Percentiles rank a stretch among this genome's conserved stretches.
These are phyloP conservation scores for Coleophora flavipennella DNA, from an alignment of 2,888 invertebrate genomes.

Conservation along the genomic window DNA sequence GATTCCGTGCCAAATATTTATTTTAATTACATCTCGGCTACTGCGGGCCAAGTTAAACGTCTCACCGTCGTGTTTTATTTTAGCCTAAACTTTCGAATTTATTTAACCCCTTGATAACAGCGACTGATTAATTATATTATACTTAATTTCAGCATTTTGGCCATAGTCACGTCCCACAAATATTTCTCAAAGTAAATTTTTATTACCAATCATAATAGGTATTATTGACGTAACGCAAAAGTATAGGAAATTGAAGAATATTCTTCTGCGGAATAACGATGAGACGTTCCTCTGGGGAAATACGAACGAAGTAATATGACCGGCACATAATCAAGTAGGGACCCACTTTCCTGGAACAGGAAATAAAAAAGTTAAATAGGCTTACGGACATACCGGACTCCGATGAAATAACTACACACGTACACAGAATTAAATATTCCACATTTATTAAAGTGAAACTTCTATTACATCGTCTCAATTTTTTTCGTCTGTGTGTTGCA, in stretches of 20 bases:
- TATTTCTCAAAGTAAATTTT: too few relatives aligned
- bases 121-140: too few relatives aligned
- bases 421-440: too few relatives aligned
- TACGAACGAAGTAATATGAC: conserved; percentile 34
- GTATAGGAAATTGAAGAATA: not conserved
- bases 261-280: conserved; percentile 29
- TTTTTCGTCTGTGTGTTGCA: too few relatives aligned
- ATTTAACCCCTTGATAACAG: too few relatives aligned
- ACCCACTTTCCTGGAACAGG: conserved; percentile 27
- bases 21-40: conserved; percentile 65
- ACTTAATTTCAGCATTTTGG: too few relatives aligned
- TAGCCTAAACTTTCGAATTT: not conserved
- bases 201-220: too few relatives aligned
- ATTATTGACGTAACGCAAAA: not conserved
- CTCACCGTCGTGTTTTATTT: conserved; percentile 15
- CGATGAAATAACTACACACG: too few relatives aligned
- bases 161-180: too few relatives aligned
- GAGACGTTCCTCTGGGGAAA: conserved; percentile 35
- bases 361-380: conserved; percentile 30
- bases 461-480: too few relatives aligned
- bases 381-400: conserved; percentile 15
- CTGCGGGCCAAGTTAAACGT: conserved; percentile 52
- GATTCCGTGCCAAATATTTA: conserved; percentile 70
- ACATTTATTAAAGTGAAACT: too few relatives aligned
- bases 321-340: conserved; percentile 38